Evolutionary conservation across 2,888 invertebrate species (phyloP).

Genomic region (Drosophila robusta): DNA sequence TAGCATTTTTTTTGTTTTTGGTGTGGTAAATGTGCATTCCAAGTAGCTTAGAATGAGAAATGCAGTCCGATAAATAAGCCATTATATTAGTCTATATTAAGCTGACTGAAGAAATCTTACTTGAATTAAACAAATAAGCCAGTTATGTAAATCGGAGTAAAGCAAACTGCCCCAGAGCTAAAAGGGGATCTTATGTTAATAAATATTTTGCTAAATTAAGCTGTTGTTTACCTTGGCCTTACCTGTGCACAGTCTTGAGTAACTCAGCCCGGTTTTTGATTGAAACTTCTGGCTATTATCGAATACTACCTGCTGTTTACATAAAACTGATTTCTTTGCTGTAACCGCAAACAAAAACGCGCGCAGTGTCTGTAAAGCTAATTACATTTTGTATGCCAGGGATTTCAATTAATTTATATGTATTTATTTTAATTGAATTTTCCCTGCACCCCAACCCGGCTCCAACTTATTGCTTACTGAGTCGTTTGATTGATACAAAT

Average conservation of each 20-base stretch:
- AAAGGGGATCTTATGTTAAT: background rate
- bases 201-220: background rate
- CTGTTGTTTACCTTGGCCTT: conserved; percentile 13
- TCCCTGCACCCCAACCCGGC: background rate
- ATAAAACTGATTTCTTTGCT: conserved; percentile 39
- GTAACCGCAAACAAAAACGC: conserved; percentile 23
- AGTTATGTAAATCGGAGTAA: background rate
- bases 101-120: background rate
- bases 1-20: conserved; percentile 22
- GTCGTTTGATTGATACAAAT: conserved; percentile 66
- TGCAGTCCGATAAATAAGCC: background rate
- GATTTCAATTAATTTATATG: conserved; percentile 72
- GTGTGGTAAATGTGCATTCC: conserved; percentile 21
- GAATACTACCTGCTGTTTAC: conserved; percentile 45
- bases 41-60: conserved; percentile 10
- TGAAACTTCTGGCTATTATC: conserved; percentile 27
- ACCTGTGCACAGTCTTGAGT: background rate
- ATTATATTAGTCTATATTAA: background rate
- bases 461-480: conserved; percentile 40
- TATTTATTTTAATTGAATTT: conserved; percentile 72
- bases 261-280: conserved; percentile 9
- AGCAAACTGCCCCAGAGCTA: background rate
- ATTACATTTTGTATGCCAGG: conserved; percentile 48
- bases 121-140: background rate
- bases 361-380: conserved; percentile 34